These are phyloP conservation scores for Procambarus clarkii DNA, from an alignment of 1,140 invertebrate species.

Conservation along the genomic window DNA sequence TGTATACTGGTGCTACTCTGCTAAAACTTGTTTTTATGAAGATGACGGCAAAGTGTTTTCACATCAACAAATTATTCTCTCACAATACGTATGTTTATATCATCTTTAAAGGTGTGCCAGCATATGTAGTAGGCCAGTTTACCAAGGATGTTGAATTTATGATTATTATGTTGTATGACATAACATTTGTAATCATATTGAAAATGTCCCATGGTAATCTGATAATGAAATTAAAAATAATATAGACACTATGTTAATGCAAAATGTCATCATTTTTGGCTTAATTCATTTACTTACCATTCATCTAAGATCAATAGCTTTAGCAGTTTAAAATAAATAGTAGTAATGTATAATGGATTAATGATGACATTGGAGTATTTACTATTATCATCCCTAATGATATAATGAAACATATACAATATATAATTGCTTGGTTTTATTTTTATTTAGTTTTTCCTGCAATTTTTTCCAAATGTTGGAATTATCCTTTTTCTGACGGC, in stretches of 20 bases:
- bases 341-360: too few relatives aligned
- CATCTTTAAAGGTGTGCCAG: background rate
- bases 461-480: background rate
- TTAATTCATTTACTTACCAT: background rate
- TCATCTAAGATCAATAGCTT: too few relatives aligned
- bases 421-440: background rate
- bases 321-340: too few relatives aligned
- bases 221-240: background rate
- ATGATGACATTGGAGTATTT: background rate
- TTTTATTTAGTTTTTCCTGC: background rate
- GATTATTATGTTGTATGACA: background rate
- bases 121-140: background rate
- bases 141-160: background rate
- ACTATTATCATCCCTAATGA: background rate
- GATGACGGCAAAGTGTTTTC: too few relatives aligned
- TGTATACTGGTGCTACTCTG: too few relatives aligned
- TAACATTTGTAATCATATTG: background rate
- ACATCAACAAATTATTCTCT: too few relatives aligned
- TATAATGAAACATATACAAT: background rate
- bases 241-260: background rate
- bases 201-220: background rate
- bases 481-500: constrained; percentile 28
- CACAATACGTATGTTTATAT: too few relatives aligned
- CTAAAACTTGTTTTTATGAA: too few relatives aligned
- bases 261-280: background rate